Percentiles rank a stretch among this genome's conserved stretches.
Conservation (phyloP, 1,140 invertebrate genomes). For the Melanaphis sacchari region DNA sequence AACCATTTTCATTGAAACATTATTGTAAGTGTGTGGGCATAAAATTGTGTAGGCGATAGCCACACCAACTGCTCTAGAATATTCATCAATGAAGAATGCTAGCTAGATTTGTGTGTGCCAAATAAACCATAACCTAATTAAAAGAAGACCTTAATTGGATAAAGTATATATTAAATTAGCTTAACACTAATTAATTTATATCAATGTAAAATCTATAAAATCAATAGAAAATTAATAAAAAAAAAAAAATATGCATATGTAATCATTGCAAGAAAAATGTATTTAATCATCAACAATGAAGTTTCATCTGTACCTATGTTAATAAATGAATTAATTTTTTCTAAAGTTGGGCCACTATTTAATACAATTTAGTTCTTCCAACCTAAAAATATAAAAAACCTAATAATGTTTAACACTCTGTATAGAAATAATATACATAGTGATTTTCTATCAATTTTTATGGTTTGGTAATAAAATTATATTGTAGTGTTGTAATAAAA, state of each 20-base stretch:
- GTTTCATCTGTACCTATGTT: neutral
- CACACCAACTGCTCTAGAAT: slow-evolving; percentile 54
- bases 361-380: too few relatives aligned
- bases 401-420: too few relatives aligned
- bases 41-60: slow-evolving; percentile 47
- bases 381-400: too few relatives aligned
- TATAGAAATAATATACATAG: too few relatives aligned
- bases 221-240: neutral
- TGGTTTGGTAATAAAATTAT: neutral
- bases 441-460: too few relatives aligned
- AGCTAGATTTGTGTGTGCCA: slow-evolving; percentile 26
- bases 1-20: slow-evolving; percentile 45
- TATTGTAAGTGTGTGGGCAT: slow-evolving; percentile 35
- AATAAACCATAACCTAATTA: slow-evolving; percentile 51
- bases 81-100: slow-evolving; percentile 53
- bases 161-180: neutral
- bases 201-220: neutral
- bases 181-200: neutral
- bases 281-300: neutral
- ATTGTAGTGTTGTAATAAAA: neutral
- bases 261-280: too few relatives aligned
- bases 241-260: too few relatives aligned
- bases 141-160: slow-evolving; percentile 24
- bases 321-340: neutral
- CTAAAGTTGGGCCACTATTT: too few relatives aligned